phyloP scores from a whole-genome alignment of 2,888 invertebrate species.

The Eristalinus sepulchralis region DNA sequence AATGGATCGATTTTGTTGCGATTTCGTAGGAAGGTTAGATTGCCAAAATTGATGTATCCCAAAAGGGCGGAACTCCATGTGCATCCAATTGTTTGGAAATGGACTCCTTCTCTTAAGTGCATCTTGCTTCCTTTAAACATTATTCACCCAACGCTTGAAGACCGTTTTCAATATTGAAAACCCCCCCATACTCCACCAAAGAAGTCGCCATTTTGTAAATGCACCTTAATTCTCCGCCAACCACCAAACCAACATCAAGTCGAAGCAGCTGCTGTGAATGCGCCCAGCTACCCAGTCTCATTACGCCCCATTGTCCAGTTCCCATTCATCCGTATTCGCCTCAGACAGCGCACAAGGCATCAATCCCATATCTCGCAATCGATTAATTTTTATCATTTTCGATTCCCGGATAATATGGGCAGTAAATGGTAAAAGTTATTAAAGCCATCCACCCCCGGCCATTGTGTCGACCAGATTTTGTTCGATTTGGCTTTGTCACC shows the following conservation, averaged over 20 bases:
- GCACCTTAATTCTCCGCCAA: neutral
- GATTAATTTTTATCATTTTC: slow-evolving; percentile 67
- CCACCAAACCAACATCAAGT: no score
- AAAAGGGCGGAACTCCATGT: no score
- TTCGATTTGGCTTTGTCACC: slow-evolving; percentile 43
- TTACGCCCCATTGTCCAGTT: slow-evolving; percentile 8
- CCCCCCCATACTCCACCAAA: no score
- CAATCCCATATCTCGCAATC: slow-evolving; percentile 60
- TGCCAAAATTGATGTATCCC: no score
- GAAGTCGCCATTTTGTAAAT: no score
- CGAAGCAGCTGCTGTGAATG: neutral
- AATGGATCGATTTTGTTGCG: no score
- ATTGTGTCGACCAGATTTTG: slow-evolving; percentile 46
- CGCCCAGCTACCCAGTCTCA: neutral
- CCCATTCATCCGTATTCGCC: slow-evolving; percentile 8
- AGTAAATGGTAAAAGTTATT: slow-evolving; percentile 55
- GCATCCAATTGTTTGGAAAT: no score
- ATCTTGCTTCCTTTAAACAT: no score
- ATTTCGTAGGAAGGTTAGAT: no score
- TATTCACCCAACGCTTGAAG: no score
- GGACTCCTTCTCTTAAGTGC: no score
- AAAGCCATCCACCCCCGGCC: slow-evolving; percentile 36
- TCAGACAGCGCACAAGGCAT: neutral
- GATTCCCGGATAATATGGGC: slow-evolving; percentile 34
- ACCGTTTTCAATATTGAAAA: no score